phyloP scores from a whole-genome alignment of 1,140 invertebrate species.

The Saxidomus purpurata region DNA sequence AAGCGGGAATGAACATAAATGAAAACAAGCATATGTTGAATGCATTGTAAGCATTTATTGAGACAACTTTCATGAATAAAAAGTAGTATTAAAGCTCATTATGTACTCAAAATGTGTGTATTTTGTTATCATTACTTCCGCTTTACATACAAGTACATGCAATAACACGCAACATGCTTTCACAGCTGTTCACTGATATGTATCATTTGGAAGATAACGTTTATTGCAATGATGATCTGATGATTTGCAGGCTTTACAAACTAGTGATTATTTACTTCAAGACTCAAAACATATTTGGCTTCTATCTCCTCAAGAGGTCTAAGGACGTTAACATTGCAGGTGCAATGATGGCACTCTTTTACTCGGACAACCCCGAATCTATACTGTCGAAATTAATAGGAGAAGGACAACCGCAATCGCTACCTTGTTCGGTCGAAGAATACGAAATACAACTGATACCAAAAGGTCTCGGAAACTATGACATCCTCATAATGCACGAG shows the following conservation, averaged over 20 bases:
- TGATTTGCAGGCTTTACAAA: conserved; percentile 13
- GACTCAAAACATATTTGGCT: conserved; percentile 27
- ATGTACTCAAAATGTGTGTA: too few species aligned
- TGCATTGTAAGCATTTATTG: conserved; percentile 13
- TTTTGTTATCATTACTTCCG: too few species aligned
- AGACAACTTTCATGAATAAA: neutral
- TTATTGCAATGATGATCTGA: conserved; percentile 20
- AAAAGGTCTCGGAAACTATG: conserved; percentile 3
- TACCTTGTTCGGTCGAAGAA: conserved; percentile 10
- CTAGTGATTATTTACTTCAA: conserved; percentile 24
- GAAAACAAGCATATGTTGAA: conserved; percentile 10
- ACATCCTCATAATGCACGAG: neutral
- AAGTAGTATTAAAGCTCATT: neutral
- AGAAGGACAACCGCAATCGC: neutral
- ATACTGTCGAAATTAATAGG: conserved; percentile 8
- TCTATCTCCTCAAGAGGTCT: neutral
- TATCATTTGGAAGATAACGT: conserved; percentile 31
- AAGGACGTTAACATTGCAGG: conserved; percentile 8
- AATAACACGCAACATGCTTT: neutral
- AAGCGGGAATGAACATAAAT: conserved; percentile 11
- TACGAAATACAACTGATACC: conserved; percentile 20
- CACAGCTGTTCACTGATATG: conserved; percentile 12
- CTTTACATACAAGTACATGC: too few species aligned
- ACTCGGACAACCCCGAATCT: conserved; percentile 4
- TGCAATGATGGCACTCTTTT: conserved; percentile 16